Evolutionary conservation across 2,797 vertebrate species (phyloP), one percentile per base, ranked within the genome.

Genomic region (Champsocephalus gunnari): DNA sequence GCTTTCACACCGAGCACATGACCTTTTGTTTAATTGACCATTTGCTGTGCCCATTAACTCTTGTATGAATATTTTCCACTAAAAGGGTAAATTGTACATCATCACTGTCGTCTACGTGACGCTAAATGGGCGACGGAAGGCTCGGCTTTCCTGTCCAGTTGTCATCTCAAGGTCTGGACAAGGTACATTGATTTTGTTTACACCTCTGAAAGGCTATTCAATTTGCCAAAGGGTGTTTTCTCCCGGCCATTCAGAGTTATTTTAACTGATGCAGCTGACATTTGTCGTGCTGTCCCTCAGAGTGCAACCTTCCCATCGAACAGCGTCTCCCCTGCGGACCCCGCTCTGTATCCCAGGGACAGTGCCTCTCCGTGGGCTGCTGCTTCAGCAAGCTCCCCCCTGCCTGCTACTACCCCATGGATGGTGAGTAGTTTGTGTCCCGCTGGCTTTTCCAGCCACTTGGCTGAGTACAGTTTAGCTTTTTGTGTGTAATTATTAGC

Each of bases 401-500:
- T 32, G 71, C 85, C 61, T 96, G 95, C 89, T 93, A 91, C 88
- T 95, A 95, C 91, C 92, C 92, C 71, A 93, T 95, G 93, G 94
- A 96, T 63, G 93, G 95, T 95, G 81, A 92, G 93, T 69, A 65
- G 66, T 77, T 76, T 74, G 21, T 17, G 56, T 81, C 69, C 67
- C 54, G 68, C 49, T 85, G 83, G 79, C 71, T 71, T 90, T 87
- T 89, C 85, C 61, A 84, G 56, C 79, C 78, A 71, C 80, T 86
- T 86, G 66, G 73, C 62, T 55, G 70, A 69, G 81, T 84, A 56
- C 51, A 86, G 77, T 83, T 73, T 70, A 83, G 66, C 68, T 60
- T 71, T 87, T 79, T 71, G 72, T 64, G 47, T 4, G n/a, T 66
- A 83, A 82, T 81, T 80, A 50, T 72, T 72, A 79, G 77, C 34